These are phyloP conservation scores for Cyprinodon diabolis DNA, from an alignment of 2,797 vertebrate species.

Conservation along the genomic window DNA sequence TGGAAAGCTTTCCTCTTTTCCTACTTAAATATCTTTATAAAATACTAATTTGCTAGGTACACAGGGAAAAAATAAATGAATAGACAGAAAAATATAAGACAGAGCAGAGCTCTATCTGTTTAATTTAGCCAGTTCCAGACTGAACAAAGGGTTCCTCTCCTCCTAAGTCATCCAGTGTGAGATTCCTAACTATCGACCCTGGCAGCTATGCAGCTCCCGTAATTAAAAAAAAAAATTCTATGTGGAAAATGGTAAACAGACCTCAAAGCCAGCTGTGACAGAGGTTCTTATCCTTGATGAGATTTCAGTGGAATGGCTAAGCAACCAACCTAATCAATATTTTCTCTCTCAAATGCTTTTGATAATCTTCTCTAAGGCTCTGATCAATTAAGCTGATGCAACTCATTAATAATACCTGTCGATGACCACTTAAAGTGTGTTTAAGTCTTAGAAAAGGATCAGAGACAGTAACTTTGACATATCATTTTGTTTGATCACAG, in stretches of 20 bases:
- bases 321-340: slow-evolving; percentile 75
- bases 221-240: slow-evolving; percentile 77
- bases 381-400: slow-evolving; percentile 75
- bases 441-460: slow-evolving; percentile 56
- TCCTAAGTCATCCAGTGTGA: slow-evolving; percentile 37
- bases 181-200: slow-evolving; percentile 72
- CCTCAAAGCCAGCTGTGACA: slow-evolving; percentile 75
- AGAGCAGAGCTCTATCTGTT: slow-evolving; percentile 53
- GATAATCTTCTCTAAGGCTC: slow-evolving; percentile 76
- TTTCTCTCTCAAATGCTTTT: slow-evolving; percentile 75
- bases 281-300: slow-evolving; percentile 75
- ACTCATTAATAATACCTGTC: slow-evolving; percentile 74
- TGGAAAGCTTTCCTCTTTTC: slow-evolving; percentile 30
- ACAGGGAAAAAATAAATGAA: slow-evolving; percentile 30
- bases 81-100: slow-evolving; percentile 11
- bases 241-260: slow-evolving; percentile 75
- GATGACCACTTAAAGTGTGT: slow-evolving; percentile 49
- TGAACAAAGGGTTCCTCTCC: slow-evolving; percentile 47
- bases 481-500: slow-evolving; percentile 33
- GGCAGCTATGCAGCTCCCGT: slow-evolving; percentile 63
- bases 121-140: slow-evolving; percentile 44
- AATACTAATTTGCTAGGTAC: slow-evolving; percentile 15
- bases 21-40: slow-evolving; percentile 15
- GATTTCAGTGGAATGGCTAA: slow-evolving; percentile 77
- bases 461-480: slow-evolving; percentile 45